These are phyloP conservation scores for Labrus mixtus DNA, from an alignment of 2,113 vertebrate species.

Conservation along the genomic window DNA sequence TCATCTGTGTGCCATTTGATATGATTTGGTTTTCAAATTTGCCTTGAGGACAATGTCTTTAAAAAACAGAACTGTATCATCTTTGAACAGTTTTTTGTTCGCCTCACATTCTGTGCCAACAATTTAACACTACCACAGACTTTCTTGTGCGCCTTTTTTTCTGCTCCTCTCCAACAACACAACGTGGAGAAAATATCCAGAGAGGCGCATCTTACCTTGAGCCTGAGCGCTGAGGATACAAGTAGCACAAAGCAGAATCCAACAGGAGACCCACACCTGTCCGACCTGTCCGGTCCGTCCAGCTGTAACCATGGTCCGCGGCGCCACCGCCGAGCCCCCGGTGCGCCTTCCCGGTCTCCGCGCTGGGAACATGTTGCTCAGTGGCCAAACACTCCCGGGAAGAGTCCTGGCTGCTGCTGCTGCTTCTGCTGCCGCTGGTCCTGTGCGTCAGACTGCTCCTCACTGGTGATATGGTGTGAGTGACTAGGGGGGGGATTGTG, in stretches of 20 bases:
- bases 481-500: conserved; percentile 28
- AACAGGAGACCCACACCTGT: conserved; percentile 77
- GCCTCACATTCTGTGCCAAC: no score
- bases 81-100: not conserved
- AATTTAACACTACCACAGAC: not conserved
- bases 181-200: not conserved
- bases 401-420: conserved; percentile 57
- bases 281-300: conserved; percentile 49
- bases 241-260: conserved; percentile 77
- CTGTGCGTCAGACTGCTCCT: conserved; percentile 66
- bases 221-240: conserved; percentile 65
- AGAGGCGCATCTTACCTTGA: conserved; percentile 80
- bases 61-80: not conserved
- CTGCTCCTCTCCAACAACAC: conserved; percentile 6
- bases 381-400: conserved; percentile 61
- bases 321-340: conserved; percentile 52
- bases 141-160: conserved; percentile 40
- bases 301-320: conserved; percentile 64
- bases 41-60: not conserved
- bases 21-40: not conserved
- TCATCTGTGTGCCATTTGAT: not conserved
- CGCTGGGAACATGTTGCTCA: conserved; percentile 82
- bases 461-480: conserved; percentile 62
- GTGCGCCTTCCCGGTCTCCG: conserved; percentile 71
- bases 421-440: conserved; percentile 29